phyloP scores from a whole-genome alignment of 2,888 invertebrate genomes.

The Panopea generosa region DNA sequence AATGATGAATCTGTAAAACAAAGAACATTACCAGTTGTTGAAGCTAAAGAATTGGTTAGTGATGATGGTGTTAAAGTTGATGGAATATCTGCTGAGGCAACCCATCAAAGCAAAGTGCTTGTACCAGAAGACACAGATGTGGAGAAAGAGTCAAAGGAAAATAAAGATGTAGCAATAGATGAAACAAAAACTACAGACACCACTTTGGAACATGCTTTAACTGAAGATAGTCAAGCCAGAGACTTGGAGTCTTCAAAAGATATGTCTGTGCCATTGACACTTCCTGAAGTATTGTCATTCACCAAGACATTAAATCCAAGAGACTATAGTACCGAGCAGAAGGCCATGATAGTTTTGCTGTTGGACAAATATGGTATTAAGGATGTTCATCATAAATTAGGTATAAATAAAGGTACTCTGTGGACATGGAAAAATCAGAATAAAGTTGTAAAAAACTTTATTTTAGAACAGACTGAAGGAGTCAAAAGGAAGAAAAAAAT shows the following conservation, averaged over 20 bases:
- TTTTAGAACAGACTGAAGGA: constrained; percentile 33
- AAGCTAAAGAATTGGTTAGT: background rate
- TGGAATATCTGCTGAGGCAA: background rate
- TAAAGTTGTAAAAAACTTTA: constrained; percentile 26
- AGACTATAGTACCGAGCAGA: constrained; percentile 54
- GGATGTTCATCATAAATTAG: constrained; percentile 45
- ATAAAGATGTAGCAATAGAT: too few relatives aligned
- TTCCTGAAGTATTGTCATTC: constrained; percentile 49
- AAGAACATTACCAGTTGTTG: background rate
- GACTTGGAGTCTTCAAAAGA: background rate
- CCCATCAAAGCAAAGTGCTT: too few relatives aligned
- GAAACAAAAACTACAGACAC: too few relatives aligned
- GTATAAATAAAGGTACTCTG: constrained; percentile 53
- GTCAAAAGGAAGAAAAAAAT: background rate
- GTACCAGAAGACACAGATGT: constrained; percentile 15
- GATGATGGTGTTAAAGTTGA: background rate
- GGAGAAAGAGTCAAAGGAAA: too few relatives aligned
- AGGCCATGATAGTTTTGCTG: constrained; percentile 51
- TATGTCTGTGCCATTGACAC: too few relatives aligned
- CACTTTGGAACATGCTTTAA: too few relatives aligned
- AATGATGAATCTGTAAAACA: background rate
- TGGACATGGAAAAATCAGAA: constrained; percentile 53
- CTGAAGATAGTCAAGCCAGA: constrained; percentile 1
- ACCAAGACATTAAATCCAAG: constrained; percentile 33
- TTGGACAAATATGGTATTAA: constrained; percentile 45